Evolutionary conservation across 2,113 vertebrate genomes (phyloP).

Genomic region (Oryzias celebensis): DNA sequence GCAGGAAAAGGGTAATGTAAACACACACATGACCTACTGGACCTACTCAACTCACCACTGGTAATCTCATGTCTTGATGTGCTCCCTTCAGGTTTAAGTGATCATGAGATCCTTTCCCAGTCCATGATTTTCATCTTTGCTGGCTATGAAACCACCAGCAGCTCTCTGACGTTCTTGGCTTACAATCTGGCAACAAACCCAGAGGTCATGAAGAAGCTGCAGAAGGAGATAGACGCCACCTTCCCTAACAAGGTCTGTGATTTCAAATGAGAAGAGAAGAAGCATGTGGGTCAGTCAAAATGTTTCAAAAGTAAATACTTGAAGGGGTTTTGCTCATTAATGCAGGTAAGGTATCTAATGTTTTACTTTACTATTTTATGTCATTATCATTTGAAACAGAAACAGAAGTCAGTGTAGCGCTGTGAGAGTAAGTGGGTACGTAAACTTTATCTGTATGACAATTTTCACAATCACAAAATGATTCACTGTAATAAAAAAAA

Average conservation of each 20-base stretch:
- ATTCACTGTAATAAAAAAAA: too few relatives aligned
- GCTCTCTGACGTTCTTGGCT: slow-evolving; percentile 67
- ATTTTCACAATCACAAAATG: too few relatives aligned
- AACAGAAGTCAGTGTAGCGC: too few relatives aligned
- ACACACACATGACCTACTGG: background rate
- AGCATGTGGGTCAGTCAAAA: too few relatives aligned
- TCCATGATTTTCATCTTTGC: slow-evolving; percentile 80
- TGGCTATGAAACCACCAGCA: slow-evolving; percentile 82
- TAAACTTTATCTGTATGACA: too few relatives aligned
- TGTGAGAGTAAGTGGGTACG: too few relatives aligned
- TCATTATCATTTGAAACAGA: too few relatives aligned
- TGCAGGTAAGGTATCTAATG: too few relatives aligned
- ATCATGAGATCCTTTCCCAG: slow-evolving; percentile 83
- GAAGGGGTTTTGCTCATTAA: too few relatives aligned
- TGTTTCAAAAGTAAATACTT: too few relatives aligned
- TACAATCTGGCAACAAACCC: slow-evolving; percentile 79
- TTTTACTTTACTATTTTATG: too few relatives aligned
- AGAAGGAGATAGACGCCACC: slow-evolving; percentile 75
- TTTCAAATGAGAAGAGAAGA: background rate
- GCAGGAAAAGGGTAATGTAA: slow-evolving; percentile 62
- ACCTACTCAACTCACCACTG: background rate
- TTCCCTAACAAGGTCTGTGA: slow-evolving; percentile 76
- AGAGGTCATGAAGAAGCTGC: slow-evolving; percentile 71
- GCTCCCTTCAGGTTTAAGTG: slow-evolving; percentile 74
- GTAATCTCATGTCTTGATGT: background rate